Percentiles rank a stretch among this genome's conserved stretches.
Evolutionary conservation across 2,797 vertebrate species (phyloP).

Genomic region (Epinephelus coioides): DNA sequence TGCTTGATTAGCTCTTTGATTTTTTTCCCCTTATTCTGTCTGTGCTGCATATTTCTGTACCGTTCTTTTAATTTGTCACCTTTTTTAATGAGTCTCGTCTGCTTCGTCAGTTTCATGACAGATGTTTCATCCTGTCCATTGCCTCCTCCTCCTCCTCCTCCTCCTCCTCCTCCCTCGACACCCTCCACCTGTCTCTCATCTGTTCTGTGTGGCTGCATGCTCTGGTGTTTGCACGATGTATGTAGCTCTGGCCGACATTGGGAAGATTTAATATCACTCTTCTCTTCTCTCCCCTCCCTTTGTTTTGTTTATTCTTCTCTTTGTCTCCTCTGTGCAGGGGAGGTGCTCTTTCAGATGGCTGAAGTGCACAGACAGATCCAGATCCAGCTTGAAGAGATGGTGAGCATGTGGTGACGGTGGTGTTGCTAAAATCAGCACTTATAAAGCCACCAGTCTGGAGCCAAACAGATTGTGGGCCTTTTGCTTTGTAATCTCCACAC

Average conservation of each 20-base stretch:
- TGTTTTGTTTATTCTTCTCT: constrained; percentile 38
- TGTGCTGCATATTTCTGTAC: constrained; percentile 40
- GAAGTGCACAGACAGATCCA: constrained; percentile 99
- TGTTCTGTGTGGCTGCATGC: constrained; percentile 79
- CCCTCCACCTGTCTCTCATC: constrained; percentile 65
- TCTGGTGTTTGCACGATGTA: constrained; percentile 71
- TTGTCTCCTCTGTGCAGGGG: constrained; percentile 86
- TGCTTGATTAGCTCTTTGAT: constrained; percentile 37
- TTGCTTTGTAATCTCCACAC: constrained; percentile 36
- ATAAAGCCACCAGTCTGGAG: constrained; percentile 22
- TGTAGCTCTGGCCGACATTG: constrained; percentile 38
- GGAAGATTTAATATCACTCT: constrained; percentile 50
- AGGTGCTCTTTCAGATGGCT: constrained; percentile 99
- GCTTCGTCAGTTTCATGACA: constrained; percentile 52
- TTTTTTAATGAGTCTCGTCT: constrained; percentile 31
- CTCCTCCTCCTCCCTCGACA: constrained; percentile 40
- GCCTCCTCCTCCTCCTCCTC: constrained; percentile 50
- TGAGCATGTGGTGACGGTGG: constrained; percentile 80
- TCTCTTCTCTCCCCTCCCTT: constrained; percentile 8
- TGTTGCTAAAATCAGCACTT: constrained; percentile 50
- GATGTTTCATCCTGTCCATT: constrained; percentile 67
- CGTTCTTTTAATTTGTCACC: constrained; percentile 29
- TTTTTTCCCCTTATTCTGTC: constrained; percentile 29
- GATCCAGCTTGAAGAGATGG: constrained; percentile 98
- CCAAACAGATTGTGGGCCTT: constrained; percentile 43